These are phyloP conservation scores for Oligia fasciuncula DNA, from an alignment of 2,888 invertebrate genomes.

Conservation along the genomic window DNA sequence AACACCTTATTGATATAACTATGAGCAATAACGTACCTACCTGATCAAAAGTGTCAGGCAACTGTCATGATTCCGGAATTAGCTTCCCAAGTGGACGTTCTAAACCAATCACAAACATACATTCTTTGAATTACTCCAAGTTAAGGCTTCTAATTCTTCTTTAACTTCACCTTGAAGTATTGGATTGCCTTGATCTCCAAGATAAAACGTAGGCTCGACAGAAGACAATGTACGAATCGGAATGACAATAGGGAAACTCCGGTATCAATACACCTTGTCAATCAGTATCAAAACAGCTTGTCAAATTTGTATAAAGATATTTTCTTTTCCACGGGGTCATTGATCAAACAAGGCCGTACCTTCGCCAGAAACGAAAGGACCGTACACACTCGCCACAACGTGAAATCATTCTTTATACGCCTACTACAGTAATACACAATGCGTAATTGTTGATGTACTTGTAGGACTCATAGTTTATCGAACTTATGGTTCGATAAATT, in stretches of 20 bases:
- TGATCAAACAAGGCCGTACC: constrained; percentile 10
- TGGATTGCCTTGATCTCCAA: background rate
- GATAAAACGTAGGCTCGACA: background rate
- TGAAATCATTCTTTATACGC: constrained; percentile 2
- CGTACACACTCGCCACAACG: background rate
- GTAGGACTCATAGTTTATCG: constrained; percentile 28
- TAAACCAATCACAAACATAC: background rate
- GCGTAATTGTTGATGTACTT: constrained; percentile 9
- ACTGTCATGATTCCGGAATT: background rate
- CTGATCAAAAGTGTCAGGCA: too few relatives aligned
- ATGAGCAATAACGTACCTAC: background rate
- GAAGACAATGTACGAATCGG: background rate
- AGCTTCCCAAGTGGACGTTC: background rate
- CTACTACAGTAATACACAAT: constrained; percentile 3
- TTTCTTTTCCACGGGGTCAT: constrained; percentile 9
- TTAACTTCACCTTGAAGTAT: background rate
- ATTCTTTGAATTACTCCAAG: background rate
- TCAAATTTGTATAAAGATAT: constrained; percentile 5
- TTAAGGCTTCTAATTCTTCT: background rate
- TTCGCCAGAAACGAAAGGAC: constrained; percentile 15
- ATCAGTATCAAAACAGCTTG: background rate
- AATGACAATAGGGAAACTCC: constrained; percentile 8
- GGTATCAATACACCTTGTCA: constrained; percentile 5
- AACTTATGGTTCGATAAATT: constrained; percentile 1
- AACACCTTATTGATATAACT: background rate